Evolutionary conservation across 2,113 vertebrate genomes (phyloP).

Genomic region (Mesitornis unicolor): DNA sequence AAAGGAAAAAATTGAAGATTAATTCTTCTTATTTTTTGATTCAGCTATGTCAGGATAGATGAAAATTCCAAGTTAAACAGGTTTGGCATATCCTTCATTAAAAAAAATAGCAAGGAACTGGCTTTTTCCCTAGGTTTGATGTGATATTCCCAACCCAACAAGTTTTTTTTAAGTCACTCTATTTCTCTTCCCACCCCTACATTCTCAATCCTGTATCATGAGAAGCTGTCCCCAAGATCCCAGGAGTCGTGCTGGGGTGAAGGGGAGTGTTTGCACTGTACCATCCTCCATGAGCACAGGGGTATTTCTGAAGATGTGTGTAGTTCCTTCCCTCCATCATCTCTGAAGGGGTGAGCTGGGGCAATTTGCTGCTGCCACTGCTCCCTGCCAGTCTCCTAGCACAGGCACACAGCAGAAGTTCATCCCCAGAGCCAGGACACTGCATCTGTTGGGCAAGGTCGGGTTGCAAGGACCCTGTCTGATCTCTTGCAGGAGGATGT

Average conservation of each 20-base stretch:
- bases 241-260: background rate
- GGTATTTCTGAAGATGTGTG: background rate
- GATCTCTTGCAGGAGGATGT: background rate
- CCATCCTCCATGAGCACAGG: accelerated
- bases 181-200: background rate
- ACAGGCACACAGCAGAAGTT: too few relatives aligned
- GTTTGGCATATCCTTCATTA: background rate
- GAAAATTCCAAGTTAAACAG: background rate
- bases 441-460: accelerated
- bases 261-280: background rate
- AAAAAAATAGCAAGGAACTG: background rate
- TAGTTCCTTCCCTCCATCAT: background rate
- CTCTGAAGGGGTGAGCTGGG: background rate
- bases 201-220: background rate
- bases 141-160: background rate
- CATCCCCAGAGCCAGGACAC: background rate
- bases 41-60: background rate
- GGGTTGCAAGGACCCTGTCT: background rate
- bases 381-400: background rate
- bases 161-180: background rate
- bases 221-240: background rate
- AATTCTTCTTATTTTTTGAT: background rate
- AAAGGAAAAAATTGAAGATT: background rate
- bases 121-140: background rate
- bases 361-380: background rate